Evolutionary conservation across 2,797 vertebrate genomes (phyloP), one percentile per base, ranked within the genome.

Genomic region (Sebastes jordani): DNA sequence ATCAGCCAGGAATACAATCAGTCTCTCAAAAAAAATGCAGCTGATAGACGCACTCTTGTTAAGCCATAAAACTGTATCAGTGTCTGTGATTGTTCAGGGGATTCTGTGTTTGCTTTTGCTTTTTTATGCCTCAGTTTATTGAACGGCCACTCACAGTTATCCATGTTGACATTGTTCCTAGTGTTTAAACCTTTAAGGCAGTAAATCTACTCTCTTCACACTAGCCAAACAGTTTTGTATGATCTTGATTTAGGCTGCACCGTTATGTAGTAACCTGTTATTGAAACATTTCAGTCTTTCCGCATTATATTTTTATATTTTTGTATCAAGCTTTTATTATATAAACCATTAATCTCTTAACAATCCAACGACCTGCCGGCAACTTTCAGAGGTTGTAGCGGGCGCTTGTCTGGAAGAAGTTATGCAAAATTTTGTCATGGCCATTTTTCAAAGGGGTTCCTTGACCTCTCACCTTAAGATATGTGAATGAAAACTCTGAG

Each of bases 31-130:
- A 27, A 27, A 60, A 80, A 34, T 32, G 32, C 30, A 62, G 78
- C 82, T 70, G 59, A 86, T 58, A 70, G 27, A 56, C 49, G 54
- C 27, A 5, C 7, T 36, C 72, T 62, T 69, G 77, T 89, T 90
- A 89, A 92, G 81, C 65, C 71, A 88, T 91, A 89, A 92, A 88
- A 59, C 46, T 30, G 20, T 30, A 73, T 85, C 67, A 71, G 32
- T 62, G 30, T 29, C 73, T 11, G 60, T 69, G 73, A 84, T 83
- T 86, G 68, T 71, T 80, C 52, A 83, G 52, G 36, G 46, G 32
- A 63, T 55, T 81, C 60, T 71, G n/a, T 85, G 59, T 88, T 82
- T 87, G 71, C 69, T 34, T 82, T 70, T 58, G 1, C 9, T 16
- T 62, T 64, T 29, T 34, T 25, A n/a, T 63, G 14, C 22, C 18